These are phyloP conservation scores for Periparus ater DNA, from an alignment of 2,797 vertebrate genomes.

Conservation along the genomic window DNA sequence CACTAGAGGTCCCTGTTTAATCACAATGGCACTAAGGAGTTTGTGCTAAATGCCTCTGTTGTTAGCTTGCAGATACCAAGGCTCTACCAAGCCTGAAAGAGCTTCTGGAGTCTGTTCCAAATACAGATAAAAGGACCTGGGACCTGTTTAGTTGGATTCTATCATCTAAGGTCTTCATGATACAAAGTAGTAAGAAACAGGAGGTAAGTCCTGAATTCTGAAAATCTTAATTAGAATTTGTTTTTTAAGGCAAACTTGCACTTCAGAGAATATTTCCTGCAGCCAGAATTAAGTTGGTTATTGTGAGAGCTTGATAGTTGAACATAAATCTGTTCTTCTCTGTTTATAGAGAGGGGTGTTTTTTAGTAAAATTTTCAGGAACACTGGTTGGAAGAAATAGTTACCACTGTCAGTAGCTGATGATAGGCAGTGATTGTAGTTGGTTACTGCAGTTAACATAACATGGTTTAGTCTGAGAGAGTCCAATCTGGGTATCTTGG, in stretches of 20 bases:
- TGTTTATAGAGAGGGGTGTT: neutral
- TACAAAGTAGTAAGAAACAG: slow-evolving; percentile 88
- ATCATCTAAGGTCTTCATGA: slow-evolving; percentile 88
- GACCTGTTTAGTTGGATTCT: slow-evolving; percentile 92
- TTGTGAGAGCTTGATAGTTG: neutral
- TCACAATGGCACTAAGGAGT: neutral
- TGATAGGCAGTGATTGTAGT: neutral
- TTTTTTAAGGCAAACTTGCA: neutral
- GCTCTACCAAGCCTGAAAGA: slow-evolving; percentile 88
- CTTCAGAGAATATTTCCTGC: neutral
- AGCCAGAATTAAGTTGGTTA: neutral
- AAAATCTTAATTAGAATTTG: neutral
- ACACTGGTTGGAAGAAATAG: neutral
- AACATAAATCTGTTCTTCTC: neutral
- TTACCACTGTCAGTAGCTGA: neutral
- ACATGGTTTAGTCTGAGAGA: neutral
- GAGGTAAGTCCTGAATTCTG: slow-evolving; percentile 76
- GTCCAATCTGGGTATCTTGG: rapidly evolving
- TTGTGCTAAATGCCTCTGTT: neutral
- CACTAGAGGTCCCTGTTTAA: slow-evolving; percentile 69
- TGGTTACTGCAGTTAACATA: neutral
- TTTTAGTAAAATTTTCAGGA: neutral
- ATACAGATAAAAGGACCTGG: slow-evolving; percentile 80
- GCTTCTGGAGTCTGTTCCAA: slow-evolving; percentile 79
- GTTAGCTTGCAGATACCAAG: slow-evolving; percentile 86